Base-by-base conservation (phyloP, 2,888 invertebrate species). In the Melanostoma scalare region DNA sequence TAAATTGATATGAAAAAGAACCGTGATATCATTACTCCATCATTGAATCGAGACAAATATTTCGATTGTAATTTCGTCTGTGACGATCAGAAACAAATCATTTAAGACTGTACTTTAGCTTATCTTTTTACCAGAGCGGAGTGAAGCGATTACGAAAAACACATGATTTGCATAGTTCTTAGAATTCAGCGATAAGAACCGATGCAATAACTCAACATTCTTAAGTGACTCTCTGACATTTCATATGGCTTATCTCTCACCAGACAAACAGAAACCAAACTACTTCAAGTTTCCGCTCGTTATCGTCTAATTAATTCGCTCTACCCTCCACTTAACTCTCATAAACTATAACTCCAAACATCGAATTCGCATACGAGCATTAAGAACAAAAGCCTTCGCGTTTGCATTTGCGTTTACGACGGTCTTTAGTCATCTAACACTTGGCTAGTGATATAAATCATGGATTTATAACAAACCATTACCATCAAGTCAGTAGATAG, bases 401-500 rank as follows among this genome's bases (percentile, higher is more conserved):
- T 31, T 50, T 40, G 38, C 50, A 58, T 31, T 50, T 40, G 10
- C 9, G 33, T 38, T 50, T 33, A n/a, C 40, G 33, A 48, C 36
- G 55, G 81, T 72, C 72, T 48, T 55, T 55, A 67, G 68, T 55
- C 72, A 68, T 78, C 78, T 73, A 82, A 82, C 84, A 79, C 79
- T 79, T 79, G 79, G 71, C 78, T 55, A 36, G 44, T 53, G 58
- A 84, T 79, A 84, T 79, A 71, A 84, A 79, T 84, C 84, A 84
- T 67, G 58, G 74, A 79, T 75, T 78, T 79, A 50, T 65, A 50
- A 68, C 48, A 71, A 55, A n/a, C 63, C 65, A 67, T 56, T 72
- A 63, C 56, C 73, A 55, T 73, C 55, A 53, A 68, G 68, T 53
- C 36, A 9, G 8, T 53, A 74, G 82, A 84, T 84, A 84, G 42